Evolutionary conservation across 2,888 invertebrate genomes (phyloP), one percentile per base, ranked within the genome.

Genomic region (Eristalinus sepulchralis): DNA sequence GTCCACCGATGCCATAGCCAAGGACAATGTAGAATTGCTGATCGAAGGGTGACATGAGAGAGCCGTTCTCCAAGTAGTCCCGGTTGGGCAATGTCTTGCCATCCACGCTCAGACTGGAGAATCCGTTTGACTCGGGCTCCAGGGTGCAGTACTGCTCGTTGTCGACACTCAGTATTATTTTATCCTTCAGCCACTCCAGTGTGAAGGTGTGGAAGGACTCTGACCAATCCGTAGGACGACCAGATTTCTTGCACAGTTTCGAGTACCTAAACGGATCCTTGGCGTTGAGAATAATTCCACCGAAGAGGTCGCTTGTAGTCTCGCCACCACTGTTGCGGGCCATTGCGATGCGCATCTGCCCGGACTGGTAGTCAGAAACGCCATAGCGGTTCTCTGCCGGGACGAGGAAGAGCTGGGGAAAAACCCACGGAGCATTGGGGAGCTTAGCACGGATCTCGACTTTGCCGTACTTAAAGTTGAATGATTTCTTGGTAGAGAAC

Each of bases 1-100:
- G 92, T 0, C 97, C 97, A 0, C 96, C 97, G 57, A 96, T 96
- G 47, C 96, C 95, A 13, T 97, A 93, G 0, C 97, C 97, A 68
- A 97, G 90, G 0, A 95, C 94, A 27, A 97, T 96, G 95, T 97
- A 93, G 79, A 92, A 93, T 93, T 96, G 94, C 91, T 95, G 94
- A 92, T 97, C 96, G 89, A 97, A 97, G 0, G 97, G 97, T 0
- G 96, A 96, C 92, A 96, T 94, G 0, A 88, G 88, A 0, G 89
- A 88, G 31, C 91, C 91, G 11, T 76, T 83, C 57, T 88, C 89
- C 11, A 92, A 82, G 13, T 90, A 87, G 1, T 90, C 88, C 0
- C 94, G 93, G 8, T 94, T 90, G 1, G 93, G 90, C 17, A 93
- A 78, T 2, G 72, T n/a, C 9, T 88, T 67, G 0, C 88, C 89